Evolutionary conservation across 2,888 invertebrate genomes (phyloP), one percentile per base, ranked within the genome.

Genomic region (Phyto melanocephala): DNA sequence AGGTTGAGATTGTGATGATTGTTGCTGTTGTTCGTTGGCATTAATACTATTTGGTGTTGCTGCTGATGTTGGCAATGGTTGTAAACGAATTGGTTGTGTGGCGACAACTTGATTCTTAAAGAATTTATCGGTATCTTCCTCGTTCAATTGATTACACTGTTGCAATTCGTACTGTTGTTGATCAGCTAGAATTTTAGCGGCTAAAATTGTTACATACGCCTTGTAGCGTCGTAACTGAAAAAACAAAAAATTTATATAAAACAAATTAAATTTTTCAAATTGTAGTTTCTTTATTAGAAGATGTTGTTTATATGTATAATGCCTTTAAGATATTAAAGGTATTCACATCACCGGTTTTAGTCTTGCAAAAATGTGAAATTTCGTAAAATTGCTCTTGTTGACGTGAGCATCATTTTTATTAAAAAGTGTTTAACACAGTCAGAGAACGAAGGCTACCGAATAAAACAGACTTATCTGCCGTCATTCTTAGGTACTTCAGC

Each of bases 171-270:
- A 85, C 85, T 91, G 90, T 75, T 88, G 89, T 84, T 91, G 90
- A 82, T 91, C 91, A 63, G 89, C 88, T 58, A 90, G 85, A 58
- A 95, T 92, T 86, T 95, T 94, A 86, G 95, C 93, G 76, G 94
- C 94, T 89, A 96, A 92, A 88, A 95, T 93, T 91, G 94, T 94
- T 86, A 95, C 94, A 92, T 96, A 96, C 76, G 96, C 95, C 90
- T 95, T 95, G 92, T 96, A 96, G 89, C 96, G 93, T 92, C 95
- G 96, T 87, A 96, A 92, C 96, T 96, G 91, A 20, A 15, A 13
- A 62, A 17, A 28, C 5, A 54, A 22, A 56, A 13, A 65, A 11
- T 7, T 50, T 20, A 45, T 1, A n/a, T n/a, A n/a, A n/a, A 28
- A 28, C 6, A 28, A 28, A 28, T 28, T 5, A 28, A 5, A 5